phyloP scores from a whole-genome alignment of 1,140 invertebrate species.

The Latrodectus geometricus region DNA sequence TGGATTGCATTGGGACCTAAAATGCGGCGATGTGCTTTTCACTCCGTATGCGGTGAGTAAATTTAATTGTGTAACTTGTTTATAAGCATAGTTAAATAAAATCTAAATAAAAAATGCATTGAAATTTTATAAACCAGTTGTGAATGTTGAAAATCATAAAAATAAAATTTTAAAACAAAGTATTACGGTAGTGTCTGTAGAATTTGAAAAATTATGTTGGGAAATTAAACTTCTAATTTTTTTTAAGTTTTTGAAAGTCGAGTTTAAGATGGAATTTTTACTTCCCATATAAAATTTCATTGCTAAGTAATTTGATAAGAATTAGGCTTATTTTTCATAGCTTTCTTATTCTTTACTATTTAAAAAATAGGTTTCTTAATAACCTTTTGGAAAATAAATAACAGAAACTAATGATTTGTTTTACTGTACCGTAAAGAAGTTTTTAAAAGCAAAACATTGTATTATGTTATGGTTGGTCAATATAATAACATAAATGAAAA shows the following conservation, averaged over 20 bases:
- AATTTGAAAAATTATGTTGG: neutral
- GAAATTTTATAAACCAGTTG: neutral
- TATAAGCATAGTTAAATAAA: neutral
- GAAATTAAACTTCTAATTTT: neutral
- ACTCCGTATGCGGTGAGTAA: neutral
- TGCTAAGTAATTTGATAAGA: too few species aligned
- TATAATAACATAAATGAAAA: too few species aligned
- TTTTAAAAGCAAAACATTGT: too few species aligned
- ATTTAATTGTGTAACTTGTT: neutral
- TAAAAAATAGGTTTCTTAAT: too few species aligned
- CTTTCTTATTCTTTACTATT: too few species aligned
- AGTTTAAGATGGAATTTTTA: too few species aligned
- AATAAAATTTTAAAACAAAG: neutral
- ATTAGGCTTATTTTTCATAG: too few species aligned
- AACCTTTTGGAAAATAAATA: too few species aligned
- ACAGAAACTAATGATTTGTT: too few species aligned
- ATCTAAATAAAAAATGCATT: neutral
- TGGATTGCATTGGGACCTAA: slow-evolving; percentile 28
- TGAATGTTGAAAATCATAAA: neutral
- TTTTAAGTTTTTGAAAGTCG: neutral
- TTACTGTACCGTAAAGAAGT: too few species aligned
- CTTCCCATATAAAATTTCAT: too few species aligned
- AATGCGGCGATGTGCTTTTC: neutral
- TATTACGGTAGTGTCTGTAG: neutral
- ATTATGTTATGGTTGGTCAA: too few species aligned